phyloP scores from a whole-genome alignment of 2,888 invertebrate genomes.

The Drosophila formosana region DNA sequence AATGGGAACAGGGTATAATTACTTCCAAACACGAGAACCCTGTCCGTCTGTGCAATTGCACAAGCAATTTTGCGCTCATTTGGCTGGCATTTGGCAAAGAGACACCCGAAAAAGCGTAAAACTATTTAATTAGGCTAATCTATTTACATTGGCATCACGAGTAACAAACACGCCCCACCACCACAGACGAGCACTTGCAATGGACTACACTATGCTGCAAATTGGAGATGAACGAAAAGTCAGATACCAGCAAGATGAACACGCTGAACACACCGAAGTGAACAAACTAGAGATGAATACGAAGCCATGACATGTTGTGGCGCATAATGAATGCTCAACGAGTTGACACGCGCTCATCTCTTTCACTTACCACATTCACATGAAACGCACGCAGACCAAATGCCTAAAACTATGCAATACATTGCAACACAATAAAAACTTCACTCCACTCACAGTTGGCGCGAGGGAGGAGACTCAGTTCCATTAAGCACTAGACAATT shows the following conservation, averaged over 20 bases:
- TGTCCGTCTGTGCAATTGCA: slow-evolving; percentile 37
- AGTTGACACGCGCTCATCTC: background rate
- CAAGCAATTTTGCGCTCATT: slow-evolving; percentile 57
- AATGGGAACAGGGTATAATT: slow-evolving; percentile 13
- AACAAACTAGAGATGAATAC: background rate
- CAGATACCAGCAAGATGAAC: background rate
- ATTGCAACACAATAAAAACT: slow-evolving; percentile 43
- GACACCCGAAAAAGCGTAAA: slow-evolving; percentile 36
- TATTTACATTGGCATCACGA: slow-evolving; percentile 56
- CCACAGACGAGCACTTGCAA: slow-evolving; percentile 15
- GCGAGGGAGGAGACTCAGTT: slow-evolving; percentile 1
- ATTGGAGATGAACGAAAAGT: slow-evolving; percentile 1
- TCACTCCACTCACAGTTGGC: slow-evolving; percentile 13
- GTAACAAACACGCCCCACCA: slow-evolving; percentile 17
- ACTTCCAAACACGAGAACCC: slow-evolving; percentile 8
- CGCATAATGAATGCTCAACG: background rate
- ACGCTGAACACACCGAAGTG: background rate
- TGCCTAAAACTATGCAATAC: slow-evolving; percentile 38
- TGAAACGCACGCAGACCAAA: background rate
- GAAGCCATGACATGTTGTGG: too few relatives aligned
- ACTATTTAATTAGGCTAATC: slow-evolving; percentile 75
- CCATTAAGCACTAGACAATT: slow-evolving; percentile 41
- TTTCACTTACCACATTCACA: background rate
- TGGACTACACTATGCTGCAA: too few relatives aligned
- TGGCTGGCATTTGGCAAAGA: slow-evolving; percentile 26